These are phyloP conservation scores for Clanis bilineata DNA, from an alignment of 2,888 invertebrate species.

Conservation along the genomic window DNA sequence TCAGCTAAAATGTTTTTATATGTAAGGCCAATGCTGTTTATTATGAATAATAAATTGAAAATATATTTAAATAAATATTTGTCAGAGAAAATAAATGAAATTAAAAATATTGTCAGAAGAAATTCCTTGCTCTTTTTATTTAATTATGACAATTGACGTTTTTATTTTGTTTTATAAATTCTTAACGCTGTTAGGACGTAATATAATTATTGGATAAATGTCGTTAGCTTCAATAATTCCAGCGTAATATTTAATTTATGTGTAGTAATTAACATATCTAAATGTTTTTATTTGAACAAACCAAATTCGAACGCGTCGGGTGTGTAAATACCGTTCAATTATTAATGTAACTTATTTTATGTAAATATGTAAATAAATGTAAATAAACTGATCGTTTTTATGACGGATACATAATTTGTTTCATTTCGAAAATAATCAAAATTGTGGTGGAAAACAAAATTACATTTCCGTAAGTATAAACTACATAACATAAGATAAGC, in stretches of 20 bases:
- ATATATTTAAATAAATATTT: background rate
- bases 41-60: background rate
- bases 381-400: conserved; percentile 81
- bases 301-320: conserved; percentile 14
- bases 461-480: background rate
- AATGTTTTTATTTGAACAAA: conserved; percentile 23
- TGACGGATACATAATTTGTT: conserved; percentile 52
- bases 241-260: background rate
- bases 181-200: background rate
- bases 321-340: conserved; percentile 61
- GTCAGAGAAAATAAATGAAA: background rate
- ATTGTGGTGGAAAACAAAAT: background rate
- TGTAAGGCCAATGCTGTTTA: no score
- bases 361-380: conserved; percentile 77
- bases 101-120: background rate
- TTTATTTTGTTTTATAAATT: background rate
- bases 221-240: background rate
- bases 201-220: background rate
- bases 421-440: conserved; percentile 42
- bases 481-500: background rate
- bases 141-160: background rate
- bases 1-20: no score
- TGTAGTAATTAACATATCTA: conserved; percentile 47
- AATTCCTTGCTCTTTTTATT: background rate
- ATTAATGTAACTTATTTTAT: conserved; percentile 49